Percentiles rank a stretch among this genome's conserved stretches.
These are phyloP conservation scores for Agrochola litura DNA, from an alignment of 2,888 invertebrate species.

Conservation along the genomic window DNA sequence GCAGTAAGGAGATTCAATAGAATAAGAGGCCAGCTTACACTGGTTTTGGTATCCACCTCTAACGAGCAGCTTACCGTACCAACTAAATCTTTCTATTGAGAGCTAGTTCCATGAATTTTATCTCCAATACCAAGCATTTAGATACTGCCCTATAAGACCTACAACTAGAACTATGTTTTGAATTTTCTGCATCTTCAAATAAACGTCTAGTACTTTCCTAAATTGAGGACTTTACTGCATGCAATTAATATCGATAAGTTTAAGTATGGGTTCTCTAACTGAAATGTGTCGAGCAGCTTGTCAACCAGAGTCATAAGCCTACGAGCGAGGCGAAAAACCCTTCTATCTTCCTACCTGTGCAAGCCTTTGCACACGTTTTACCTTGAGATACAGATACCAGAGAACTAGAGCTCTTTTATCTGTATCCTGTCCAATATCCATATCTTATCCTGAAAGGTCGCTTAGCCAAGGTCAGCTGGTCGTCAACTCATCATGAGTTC, in stretches of 20 bases:
- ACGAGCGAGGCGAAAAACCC: not conserved
- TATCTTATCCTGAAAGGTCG: constrained; percentile 9
- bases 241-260: not conserved
- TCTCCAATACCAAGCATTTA: not conserved
- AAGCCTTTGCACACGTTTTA: not conserved
- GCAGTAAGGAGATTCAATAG: too few species aligned
- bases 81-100: not conserved
- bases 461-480: not conserved
- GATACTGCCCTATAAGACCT: not conserved
- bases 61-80: not conserved
- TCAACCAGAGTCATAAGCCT: not conserved
- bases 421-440: not conserved
- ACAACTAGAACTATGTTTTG: not conserved
- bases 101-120: not conserved
- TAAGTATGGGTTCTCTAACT: not conserved
- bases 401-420: not conserved
- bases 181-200: not conserved
- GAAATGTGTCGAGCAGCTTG: not conserved
- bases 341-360: not conserved
- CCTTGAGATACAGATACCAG: not conserved
- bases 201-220: not conserved
- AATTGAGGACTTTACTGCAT: not conserved
- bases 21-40: too few species aligned
- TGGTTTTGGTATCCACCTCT: too few species aligned
- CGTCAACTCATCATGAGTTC: not conserved